phyloP scores from a whole-genome alignment of 2,113 vertebrate genomes.

The Platysternon megacephalum region DNA sequence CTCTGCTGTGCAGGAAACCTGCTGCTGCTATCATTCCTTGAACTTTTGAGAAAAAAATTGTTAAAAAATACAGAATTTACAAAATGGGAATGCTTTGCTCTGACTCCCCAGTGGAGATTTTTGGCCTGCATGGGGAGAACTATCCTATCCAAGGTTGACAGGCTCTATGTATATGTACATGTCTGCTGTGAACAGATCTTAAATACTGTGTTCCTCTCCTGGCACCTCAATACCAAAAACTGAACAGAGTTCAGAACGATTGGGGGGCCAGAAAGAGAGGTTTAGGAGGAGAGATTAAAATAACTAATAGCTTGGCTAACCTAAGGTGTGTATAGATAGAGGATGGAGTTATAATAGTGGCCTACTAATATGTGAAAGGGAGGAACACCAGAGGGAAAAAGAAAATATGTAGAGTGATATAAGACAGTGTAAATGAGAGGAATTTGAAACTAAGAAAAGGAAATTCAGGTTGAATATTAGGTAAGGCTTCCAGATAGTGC shows the following conservation, averaged over 20 bases:
- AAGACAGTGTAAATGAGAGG: background rate
- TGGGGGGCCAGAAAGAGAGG: background rate
- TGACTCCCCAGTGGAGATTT: background rate
- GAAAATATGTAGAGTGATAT: background rate
- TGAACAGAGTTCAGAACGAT: slow-evolving; percentile 2
- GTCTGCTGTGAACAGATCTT: background rate
- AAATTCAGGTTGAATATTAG: background rate
- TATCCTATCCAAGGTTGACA: background rate
- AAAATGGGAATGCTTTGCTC: background rate
- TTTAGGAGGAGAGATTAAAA: background rate
- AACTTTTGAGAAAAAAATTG: background rate
- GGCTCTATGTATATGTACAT: background rate
- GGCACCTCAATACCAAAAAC: slow-evolving; percentile 6
- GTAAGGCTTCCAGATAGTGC: background rate
- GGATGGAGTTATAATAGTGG: background rate
- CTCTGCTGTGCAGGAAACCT: background rate
- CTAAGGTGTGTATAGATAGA: background rate
- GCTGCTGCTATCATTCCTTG: background rate
- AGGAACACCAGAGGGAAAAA: background rate
- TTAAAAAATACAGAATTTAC: background rate
- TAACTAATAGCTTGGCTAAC: background rate
- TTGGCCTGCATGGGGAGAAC: background rate
- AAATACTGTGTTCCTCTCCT: background rate
- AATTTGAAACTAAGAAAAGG: background rate
- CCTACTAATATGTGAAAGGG: background rate